A percentile compares a stretch with the other conserved stretches of the same genome.
phyloP scores from a whole-genome alignment of 2,113 vertebrate genomes.

The Macrotis lagotis region DNA sequence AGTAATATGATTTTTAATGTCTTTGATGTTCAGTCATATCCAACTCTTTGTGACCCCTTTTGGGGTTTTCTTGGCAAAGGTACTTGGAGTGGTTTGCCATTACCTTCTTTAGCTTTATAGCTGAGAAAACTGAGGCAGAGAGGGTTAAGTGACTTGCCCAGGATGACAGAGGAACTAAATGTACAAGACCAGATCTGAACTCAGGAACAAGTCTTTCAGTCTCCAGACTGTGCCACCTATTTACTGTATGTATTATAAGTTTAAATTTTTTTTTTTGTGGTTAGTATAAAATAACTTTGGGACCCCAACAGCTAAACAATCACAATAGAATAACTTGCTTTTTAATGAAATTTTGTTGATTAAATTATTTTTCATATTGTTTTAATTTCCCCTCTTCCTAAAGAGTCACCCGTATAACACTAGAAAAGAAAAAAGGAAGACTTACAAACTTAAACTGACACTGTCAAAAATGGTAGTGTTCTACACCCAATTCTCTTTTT shows the following conservation, averaged over 20 bases:
- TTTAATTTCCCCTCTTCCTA: not conserved
- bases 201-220: not conserved
- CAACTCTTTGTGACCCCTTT: not conserved
- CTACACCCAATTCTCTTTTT: not conserved
- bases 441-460: not conserved
- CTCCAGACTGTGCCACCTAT: not conserved
- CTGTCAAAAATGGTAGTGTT: not conserved
- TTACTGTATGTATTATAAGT: not conserved
- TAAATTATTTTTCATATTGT: not conserved
- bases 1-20: not conserved
- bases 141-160: not conserved
- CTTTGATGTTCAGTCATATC: not conserved
- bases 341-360: not conserved
- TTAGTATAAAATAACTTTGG: not conserved
- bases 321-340: not conserved
- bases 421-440: not conserved
- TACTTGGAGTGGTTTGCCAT: not conserved
- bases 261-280: not conserved
- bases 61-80: not conserved
- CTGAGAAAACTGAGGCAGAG: not conserved
- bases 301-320: not conserved
- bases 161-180: not conserved
- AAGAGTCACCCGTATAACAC: not conserved
- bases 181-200: not conserved
- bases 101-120: not conserved